Evolutionary conservation across 2,113 vertebrate species (phyloP).

Genomic region (Pangasianodon gigas): DNA sequence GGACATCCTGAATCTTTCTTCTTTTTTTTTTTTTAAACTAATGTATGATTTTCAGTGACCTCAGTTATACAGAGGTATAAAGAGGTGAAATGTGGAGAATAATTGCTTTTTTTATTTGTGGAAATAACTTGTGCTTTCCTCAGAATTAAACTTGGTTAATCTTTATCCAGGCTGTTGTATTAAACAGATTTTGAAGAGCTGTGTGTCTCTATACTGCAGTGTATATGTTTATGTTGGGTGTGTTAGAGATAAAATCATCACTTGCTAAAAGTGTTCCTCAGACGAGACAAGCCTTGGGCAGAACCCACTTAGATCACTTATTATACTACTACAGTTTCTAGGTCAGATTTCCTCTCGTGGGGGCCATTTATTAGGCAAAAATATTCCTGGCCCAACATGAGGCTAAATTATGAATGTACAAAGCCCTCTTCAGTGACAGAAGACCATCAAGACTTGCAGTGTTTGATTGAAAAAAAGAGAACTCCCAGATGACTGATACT

Average conservation of each 20-base stretch:
- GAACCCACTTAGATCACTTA: conserved; percentile 43
- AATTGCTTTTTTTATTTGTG: background rate
- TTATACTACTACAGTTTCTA: conserved; percentile 45
- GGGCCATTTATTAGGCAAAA: conserved; percentile 39
- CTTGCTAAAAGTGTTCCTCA: conserved; percentile 6
- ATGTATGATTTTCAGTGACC: background rate
- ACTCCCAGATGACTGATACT: conserved; percentile 52
- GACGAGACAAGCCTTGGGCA: conserved; percentile 26
- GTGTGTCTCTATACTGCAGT: background rate
- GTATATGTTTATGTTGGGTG: background rate
- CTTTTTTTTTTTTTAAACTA: background rate
- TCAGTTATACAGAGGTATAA: background rate
- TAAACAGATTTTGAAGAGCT: background rate
- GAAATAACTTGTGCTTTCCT: background rate
- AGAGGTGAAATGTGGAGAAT: background rate
- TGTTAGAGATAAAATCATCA: background rate
- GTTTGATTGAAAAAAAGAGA: conserved; percentile 38
- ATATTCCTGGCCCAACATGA: conserved; percentile 29
- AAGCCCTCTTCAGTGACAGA: conserved; percentile 41
- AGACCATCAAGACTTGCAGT: conserved; percentile 34
- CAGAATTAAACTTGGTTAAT: background rate
- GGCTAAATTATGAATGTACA: conserved; percentile 52
- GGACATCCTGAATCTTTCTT: background rate
- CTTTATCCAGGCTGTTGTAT: background rate
- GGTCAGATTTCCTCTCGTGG: conserved; percentile 35